Percentiles rank a stretch among this genome's conserved stretches.
Evolutionary conservation across 2,888 invertebrate genomes (phyloP).

Genomic region (Drosophila anomalata): DNA sequence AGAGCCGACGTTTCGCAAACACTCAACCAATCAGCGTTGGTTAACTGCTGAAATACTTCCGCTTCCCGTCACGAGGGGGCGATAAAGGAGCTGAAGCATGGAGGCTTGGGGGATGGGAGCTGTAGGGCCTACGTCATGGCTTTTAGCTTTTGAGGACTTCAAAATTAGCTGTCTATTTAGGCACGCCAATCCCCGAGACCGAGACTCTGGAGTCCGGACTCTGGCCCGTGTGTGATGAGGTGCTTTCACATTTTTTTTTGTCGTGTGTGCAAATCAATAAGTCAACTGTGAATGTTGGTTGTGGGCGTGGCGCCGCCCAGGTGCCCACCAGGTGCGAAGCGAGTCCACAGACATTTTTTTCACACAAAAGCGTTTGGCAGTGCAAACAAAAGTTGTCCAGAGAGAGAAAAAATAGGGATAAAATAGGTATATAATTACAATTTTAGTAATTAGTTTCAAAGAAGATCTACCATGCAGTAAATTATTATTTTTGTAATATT

Average conservation of each 20-base stretch:
- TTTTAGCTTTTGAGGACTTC: conserved; percentile 62
- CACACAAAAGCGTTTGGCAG: conserved; percentile 65
- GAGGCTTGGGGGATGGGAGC: not conserved
- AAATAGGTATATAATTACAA: not conserved
- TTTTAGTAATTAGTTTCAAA: not conserved
- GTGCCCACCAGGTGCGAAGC: conserved; percentile 42
- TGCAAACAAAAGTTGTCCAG: conserved; percentile 61
- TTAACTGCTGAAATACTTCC: conserved; percentile 78
- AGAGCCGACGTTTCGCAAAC: conserved; percentile 60
- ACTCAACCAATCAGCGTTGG: conserved; percentile 78
- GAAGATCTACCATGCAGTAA: not conserved
- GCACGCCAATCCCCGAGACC: conserved; percentile 57
- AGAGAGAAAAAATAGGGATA: not conserved
- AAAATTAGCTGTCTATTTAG: conserved; percentile 79
- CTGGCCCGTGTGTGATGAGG: conserved; percentile 29
- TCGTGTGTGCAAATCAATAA: conserved; percentile 71
- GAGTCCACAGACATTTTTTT: conserved; percentile 34
- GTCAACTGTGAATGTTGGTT: conserved; percentile 44
- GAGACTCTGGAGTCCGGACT: not conserved
- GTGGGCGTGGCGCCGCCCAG: conserved; percentile 16
- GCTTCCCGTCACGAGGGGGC: conserved; percentile 59
- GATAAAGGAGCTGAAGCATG: not conserved
- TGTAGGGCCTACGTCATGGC: conserved; percentile 63
- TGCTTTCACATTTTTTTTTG: conserved; percentile 53
- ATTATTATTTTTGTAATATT: not conserved